Base-by-base conservation (phyloP, 2,113 vertebrate species). In the Dermatemys mawii region DNA sequence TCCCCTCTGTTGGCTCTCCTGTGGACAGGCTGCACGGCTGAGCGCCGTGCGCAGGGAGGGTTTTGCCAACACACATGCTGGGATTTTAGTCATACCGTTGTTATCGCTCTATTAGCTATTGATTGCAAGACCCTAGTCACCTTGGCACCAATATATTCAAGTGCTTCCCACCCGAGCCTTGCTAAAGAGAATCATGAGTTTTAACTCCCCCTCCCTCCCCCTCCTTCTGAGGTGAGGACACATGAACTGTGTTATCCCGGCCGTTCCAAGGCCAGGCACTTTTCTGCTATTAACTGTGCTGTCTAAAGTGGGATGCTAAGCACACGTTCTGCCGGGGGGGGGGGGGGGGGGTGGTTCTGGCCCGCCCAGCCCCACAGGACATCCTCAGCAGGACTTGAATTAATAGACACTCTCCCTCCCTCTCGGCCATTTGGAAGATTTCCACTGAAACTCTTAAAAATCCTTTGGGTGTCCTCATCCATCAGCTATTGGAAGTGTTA, bases 401-500 rank as follows among this genome's bases (percentile, higher is more conserved):
- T 82, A 67, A 92, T 50, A 8, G 76, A 38, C 10, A 6, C 63
- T 86, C 87, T 85, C 41, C 89, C 80, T 83, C 81, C 86, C 22
- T 78, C 78, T 22, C 91, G 91, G 93, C 88, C 14, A 5, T 41
- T 94, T 51, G 78, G 54, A 94, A 48, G 9, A 67, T 70, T 95
- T 87, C 91, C 92, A 24, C 53, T 10, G 87, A 92, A 95, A 88
- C 38, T 75, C 67, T 88, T 87, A 87, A 90, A 87, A 84, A 93
- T 89, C 80, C 24, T 85, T 93, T 82, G 86, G 82, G 53, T 90
- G 80, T 89, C 86, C 79, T 94, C 95, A 95, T 95, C 86, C 90
- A 92, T 96, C 96, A 97, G 89, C 84, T 88, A 24, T 89, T 51
- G 82, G 93, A 91, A 96, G 51, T 60, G 2, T 85, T 96, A 95